phyloP scores from a whole-genome alignment of 1,140 invertebrate species.

The Caenorhabditis elegans region WBcel235 BX284606.5:2729001-2729500 shows the following conservation, averaged over 20 bases:
- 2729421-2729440: too few species aligned
- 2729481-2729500: too few species aligned
- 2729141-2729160: background rate
- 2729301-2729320: background rate
- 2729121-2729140: slow-evolving; percentile 14
- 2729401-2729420: too few species aligned
- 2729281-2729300: slow-evolving; percentile 20
- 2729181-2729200: slow-evolving; percentile 26
- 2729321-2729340: slow-evolving; percentile 5
- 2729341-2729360: background rate
- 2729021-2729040: background rate
- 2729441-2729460: too few species aligned
- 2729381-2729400: too few species aligned
- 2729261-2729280: background rate
- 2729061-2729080: background rate
- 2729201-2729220: slow-evolving; percentile 30
- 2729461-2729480: too few species aligned
- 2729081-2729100: background rate
- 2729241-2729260: background rate
- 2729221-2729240: background rate
- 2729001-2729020: slow-evolving; percentile 6
- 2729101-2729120: slow-evolving; percentile 26
- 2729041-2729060: background rate
- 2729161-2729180: background rate
- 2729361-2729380: background rate